phyloP scores from a whole-genome alignment of 2,888 invertebrate genomes.

The Tholera decimalis region DNA sequence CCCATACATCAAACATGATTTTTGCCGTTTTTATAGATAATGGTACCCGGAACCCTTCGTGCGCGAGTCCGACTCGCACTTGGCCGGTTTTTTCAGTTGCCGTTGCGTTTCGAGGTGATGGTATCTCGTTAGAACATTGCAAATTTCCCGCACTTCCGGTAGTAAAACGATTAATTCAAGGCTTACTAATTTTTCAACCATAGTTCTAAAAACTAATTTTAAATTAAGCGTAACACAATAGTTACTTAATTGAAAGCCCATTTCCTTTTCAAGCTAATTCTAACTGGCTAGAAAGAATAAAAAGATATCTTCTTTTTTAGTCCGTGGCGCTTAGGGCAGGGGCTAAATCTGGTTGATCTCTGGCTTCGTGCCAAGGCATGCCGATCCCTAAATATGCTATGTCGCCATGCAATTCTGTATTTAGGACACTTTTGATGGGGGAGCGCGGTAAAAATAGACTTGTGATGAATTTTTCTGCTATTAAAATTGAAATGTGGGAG shows the following conservation, averaged over 20 bases:
- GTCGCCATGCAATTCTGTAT: constrained; percentile 87
- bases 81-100: too few species aligned
- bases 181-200: neutral
- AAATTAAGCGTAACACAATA: neutral
- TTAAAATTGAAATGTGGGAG: constrained; percentile 52
- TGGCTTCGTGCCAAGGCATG: constrained; percentile 83
- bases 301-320: constrained; percentile 52
- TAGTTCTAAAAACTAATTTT: neutral
- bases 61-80: too few species aligned
- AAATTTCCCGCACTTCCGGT: too few species aligned
- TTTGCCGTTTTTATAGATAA: too few species aligned
- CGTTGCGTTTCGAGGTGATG: too few species aligned
- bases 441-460: constrained; percentile 73
- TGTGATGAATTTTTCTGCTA: constrained; percentile 56
- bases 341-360: constrained; percentile 83
- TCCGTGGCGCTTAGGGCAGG: constrained; percentile 79
- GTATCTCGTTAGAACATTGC: too few species aligned
- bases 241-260: constrained; percentile 5
- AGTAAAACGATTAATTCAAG: too few species aligned
- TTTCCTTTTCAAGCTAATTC: constrained; percentile 44
- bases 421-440: constrained; percentile 86
- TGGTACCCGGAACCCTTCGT: too few species aligned
- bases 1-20: too few species aligned
- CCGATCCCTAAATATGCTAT: constrained; percentile 84
- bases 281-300: constrained; percentile 31